phyloP scores from a whole-genome alignment of 2,888 invertebrate species.

The Agriotes lineatus region DNA sequence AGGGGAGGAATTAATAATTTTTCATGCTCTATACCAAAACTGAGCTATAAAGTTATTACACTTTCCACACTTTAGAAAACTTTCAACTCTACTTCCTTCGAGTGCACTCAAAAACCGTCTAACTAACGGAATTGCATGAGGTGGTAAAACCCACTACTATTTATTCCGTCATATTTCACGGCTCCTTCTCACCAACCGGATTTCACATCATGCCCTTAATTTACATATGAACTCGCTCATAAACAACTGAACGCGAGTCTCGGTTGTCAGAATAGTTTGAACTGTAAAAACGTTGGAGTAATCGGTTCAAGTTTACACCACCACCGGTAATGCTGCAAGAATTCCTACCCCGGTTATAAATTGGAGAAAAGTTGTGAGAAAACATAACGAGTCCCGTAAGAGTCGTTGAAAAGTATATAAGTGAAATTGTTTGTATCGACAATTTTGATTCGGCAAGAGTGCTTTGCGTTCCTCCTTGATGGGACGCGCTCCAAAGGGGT shows the following conservation, averaged over 20 bases:
- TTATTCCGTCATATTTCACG: conserved; percentile 4
- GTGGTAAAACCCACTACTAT: neutral
- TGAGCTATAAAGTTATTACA: too few relatives aligned
- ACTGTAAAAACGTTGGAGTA: neutral
- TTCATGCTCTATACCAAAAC: too few relatives aligned
- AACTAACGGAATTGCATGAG: neutral
- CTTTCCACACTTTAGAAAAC: too few relatives aligned
- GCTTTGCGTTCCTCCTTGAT: neutral
- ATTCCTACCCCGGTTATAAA: neutral
- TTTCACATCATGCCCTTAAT: conserved; percentile 3
- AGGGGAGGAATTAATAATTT: too few relatives aligned
- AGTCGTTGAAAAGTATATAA: conserved; percentile 1
- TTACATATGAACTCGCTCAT: conserved; percentile 11
- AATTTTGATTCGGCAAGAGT: conserved; percentile 5
- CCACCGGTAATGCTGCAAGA: neutral
- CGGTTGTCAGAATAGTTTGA: neutral
- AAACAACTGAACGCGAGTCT: neutral
- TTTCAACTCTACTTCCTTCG: neutral
- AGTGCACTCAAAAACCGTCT: neutral
- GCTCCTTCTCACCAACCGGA: conserved; percentile 1
- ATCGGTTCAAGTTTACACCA: neutral
- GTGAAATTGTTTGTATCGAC: conserved; percentile 16
- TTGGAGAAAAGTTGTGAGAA: neutral
- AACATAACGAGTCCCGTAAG: conserved; percentile 9
- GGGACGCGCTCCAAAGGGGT: too few relatives aligned